Evolutionary conservation across 2,797 vertebrate genomes (phyloP), one percentile per base, ranked within the genome.

Genomic region (Podargus strigoides): DNA sequence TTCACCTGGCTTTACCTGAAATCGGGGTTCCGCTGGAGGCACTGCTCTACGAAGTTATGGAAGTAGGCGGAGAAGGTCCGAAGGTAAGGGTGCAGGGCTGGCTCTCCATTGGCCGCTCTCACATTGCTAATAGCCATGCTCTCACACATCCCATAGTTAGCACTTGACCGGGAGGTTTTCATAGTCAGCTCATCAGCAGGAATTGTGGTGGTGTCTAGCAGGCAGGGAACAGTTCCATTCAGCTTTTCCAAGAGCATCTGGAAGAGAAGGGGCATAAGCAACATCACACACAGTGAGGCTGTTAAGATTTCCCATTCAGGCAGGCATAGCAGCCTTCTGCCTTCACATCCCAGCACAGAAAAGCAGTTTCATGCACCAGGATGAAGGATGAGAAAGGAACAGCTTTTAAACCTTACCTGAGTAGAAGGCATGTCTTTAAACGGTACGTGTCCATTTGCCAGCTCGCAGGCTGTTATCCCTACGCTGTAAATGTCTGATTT

Each of bases 361-460:
- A n/a, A 66, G 50, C 73, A 53, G 9, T 14, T 72, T 56, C 56
- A 27, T 1, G 4, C 21, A 88, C 23, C 47, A 42, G 56, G 59
- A 14, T 7, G 6, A 36, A 64, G 67, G 44, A 15, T 0, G 3
- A 64, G 34, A 28, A 55, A 77, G 49, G 49, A 77, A 11, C 5
- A 59, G 66, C 16, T 49, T 19, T 30, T 34, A 42, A 80, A 44
- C 68, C 93, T 56, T 17, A 99, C 99, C 98, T 99, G 99, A 53
- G 99, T 99, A 37, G 99, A 98, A 67, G 99, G 99, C 99, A 99
- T 99, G 96, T 99, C 99, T 97, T 99, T 99, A 89, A 99, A 99
- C 5, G 99, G 99, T 27, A 99, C 99, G 0, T 99, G 99, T 69
- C 99, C 99, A 18, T 99, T 99, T 75, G 99, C 99, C 91, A 99